Percentiles rank a stretch among this genome's conserved stretches.
Evolutionary conservation across 2,797 vertebrate species (phyloP).

Genomic region (Orientallactaga sibirica): DNA sequence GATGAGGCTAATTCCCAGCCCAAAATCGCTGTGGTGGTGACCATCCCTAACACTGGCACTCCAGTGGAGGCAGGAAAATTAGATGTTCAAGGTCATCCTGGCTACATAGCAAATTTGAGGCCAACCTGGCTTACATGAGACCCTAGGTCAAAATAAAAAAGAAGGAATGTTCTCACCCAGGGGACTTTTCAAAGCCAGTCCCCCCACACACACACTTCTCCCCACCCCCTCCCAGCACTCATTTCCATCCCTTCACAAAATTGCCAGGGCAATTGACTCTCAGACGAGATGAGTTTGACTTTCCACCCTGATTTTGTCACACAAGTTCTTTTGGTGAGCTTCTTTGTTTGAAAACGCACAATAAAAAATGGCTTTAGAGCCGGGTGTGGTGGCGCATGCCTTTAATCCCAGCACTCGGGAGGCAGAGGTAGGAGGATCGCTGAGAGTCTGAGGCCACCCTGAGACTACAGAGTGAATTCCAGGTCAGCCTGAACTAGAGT

Average conservation of each 20-base stretch:
- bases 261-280: conserved; percentile 81
- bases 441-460: too few relatives aligned
- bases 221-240: conserved; percentile 27
- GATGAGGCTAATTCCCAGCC: background rate
- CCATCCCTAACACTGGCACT: background rate
- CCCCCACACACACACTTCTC: conserved; percentile 26
- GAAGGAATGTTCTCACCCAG: background rate
- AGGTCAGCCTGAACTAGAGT: too few relatives aligned
- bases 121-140: background rate
- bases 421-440: too few relatives aligned
- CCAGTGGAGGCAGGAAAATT: background rate
- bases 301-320: conserved; percentile 81
- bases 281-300: conserved; percentile 78
- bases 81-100: background rate
- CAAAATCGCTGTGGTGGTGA: background rate
- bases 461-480: too few relatives aligned
- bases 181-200: conserved; percentile 66
- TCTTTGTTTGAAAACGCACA: conserved; percentile 82
- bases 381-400: too few relatives aligned
- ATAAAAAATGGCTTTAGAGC: conserved; percentile 83
- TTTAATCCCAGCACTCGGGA: too few relatives aligned
- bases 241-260: conserved; percentile 75
- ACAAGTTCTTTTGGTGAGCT: conserved; percentile 59
- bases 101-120: background rate
- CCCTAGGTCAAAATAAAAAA: too few relatives aligned